A percentile compares a stretch with the other conserved stretches of the same genome.
Conservation (phyloP, 2,113 vertebrate species). For the pig (Sus scrofa) region DNA sequence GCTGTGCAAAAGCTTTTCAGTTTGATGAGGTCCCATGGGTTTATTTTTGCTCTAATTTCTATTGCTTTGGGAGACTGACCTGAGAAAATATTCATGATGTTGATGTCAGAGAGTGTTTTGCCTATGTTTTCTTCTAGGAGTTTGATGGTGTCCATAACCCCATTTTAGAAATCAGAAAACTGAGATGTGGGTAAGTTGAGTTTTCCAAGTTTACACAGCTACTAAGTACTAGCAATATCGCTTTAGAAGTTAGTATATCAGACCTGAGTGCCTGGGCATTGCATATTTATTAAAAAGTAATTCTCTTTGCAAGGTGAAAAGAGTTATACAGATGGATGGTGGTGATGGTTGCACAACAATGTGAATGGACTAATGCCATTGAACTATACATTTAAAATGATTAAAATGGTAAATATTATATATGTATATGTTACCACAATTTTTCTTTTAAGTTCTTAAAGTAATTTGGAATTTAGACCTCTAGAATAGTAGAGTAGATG, state of each 20-base stretch:
- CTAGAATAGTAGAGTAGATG: background rate
- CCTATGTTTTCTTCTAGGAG: too few relatives aligned
- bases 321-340: background rate
- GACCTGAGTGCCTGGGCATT: background rate
- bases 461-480: background rate
- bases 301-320: slow-evolving; percentile 32
- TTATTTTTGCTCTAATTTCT: too few relatives aligned
- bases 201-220: background rate
- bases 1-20: too few relatives aligned
- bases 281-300: slow-evolving; percentile 14
- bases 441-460: background rate
- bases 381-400: background rate
- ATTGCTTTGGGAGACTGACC: too few relatives aligned
- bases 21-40: too few relatives aligned
- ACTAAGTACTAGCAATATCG: background rate
- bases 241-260: background rate
- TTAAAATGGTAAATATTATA: background rate
- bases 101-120: too few relatives aligned
- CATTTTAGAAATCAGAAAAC: slow-evolving; percentile 19
- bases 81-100: too few relatives aligned
- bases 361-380: background rate
- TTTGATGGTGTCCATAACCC: too few relatives aligned
- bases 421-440: background rate
- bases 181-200: background rate
- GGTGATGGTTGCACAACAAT: background rate